Conservation (phyloP, 2,113 vertebrate species). For the Vireo altiloquus region DNA sequence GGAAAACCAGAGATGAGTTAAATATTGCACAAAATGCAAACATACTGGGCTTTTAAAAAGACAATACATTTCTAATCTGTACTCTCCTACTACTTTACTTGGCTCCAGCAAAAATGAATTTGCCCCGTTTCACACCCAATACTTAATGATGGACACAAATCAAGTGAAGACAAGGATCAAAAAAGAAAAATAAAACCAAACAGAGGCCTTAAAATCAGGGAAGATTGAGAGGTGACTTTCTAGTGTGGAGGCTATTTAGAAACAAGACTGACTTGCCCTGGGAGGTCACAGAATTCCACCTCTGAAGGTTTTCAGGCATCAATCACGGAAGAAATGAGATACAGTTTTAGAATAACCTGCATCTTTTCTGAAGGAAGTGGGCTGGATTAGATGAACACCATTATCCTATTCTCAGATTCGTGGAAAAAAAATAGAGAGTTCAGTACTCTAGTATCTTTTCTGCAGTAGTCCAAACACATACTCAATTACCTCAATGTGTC, state of each 20-base stretch:
- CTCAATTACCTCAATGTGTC: not conserved
- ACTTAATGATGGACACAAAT: accelerated
- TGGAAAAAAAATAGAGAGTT: not conserved
- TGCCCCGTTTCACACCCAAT: not conserved
- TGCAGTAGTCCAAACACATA: not conserved
- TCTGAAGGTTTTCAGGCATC: not conserved
- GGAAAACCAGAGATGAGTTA: not conserved
- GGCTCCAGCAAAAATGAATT: not conserved
- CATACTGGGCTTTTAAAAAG: not conserved
- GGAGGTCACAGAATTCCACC: not conserved
- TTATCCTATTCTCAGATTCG: not conserved
- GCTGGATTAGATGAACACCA: not conserved
- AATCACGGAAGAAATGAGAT: not conserved
- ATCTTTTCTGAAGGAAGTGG: not conserved
- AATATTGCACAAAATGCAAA: not conserved
- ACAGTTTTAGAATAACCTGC: not conserved
- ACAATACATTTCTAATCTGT: not conserved
- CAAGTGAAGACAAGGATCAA: not conserved
- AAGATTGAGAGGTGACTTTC: not conserved
- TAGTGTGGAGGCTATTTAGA: not conserved
- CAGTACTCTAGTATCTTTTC: not conserved
- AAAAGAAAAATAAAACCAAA: not conserved
- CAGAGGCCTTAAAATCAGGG: not conserved
- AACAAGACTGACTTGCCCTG: not conserved
- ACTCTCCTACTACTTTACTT: not conserved